These are phyloP conservation scores for Periophthalmus magnuspinnatus DNA, from an alignment of 2,797 vertebrate genomes.

Conservation along the genomic window DNA sequence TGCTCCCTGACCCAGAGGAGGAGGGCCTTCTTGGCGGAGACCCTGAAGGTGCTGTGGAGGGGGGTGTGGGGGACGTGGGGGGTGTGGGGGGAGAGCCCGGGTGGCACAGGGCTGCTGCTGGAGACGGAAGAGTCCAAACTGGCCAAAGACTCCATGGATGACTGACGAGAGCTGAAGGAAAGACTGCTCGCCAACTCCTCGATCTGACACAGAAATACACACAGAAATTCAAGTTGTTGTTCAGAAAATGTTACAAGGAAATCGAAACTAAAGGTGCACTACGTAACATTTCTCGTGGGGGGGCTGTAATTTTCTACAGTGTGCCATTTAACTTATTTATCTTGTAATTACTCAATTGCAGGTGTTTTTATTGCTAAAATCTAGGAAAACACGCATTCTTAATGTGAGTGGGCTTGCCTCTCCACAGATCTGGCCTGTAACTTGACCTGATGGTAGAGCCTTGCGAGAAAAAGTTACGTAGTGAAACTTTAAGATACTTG, in stretches of 20 bases:
- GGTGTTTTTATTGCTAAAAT: too few relatives aligned
- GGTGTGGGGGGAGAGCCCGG: background rate
- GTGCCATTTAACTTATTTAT: too few relatives aligned
- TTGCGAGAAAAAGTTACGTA: too few relatives aligned
- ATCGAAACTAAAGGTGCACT: background rate
- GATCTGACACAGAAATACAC: constrained; percentile 73
- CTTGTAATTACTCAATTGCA: too few relatives aligned
- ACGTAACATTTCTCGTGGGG: background rate
- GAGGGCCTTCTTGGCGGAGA: constrained; percentile 92
- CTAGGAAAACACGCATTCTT: too few relatives aligned
- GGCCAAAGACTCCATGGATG: constrained; percentile 78
- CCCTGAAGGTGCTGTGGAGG: constrained; percentile 81
- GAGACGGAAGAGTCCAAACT: constrained; percentile 72
- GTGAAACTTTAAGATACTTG: too few relatives aligned
- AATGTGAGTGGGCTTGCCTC: too few relatives aligned
- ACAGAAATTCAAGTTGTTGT: background rate
- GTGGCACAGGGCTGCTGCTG: constrained; percentile 71
- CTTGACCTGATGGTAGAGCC: too few relatives aligned
- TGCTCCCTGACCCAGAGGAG: constrained; percentile 92
- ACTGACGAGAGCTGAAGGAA: constrained; percentile 80
- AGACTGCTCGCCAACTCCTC: constrained; percentile 86
- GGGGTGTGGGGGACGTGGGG: constrained; percentile 69
- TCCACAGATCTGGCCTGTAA: too few relatives aligned
- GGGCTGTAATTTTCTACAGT: too few relatives aligned
- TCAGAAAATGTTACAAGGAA: background rate